Base-by-base conservation (phyloP, 2,113 vertebrate genomes). In the Vidua macroura region DNA sequence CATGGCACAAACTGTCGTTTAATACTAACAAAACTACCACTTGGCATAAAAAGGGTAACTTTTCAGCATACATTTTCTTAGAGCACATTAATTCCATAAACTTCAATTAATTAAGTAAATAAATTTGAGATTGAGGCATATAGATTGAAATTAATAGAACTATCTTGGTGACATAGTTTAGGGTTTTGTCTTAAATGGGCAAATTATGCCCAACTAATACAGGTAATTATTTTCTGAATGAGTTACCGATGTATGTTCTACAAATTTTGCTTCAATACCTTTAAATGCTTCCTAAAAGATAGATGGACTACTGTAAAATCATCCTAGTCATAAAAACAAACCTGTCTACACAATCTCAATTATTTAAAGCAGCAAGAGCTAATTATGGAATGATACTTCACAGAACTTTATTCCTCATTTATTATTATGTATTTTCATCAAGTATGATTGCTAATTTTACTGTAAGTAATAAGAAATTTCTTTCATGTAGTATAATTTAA, bases 301-400 rank as follows among this genome's bases (percentile, higher is more conserved):
- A 31, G 64, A 10, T 18, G 13, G 28, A 82, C 39, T 86, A 37
- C 49, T 75, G 52, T 33, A 96, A 83, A 93, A 94, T 94, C 63
- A 46, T 91, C 60, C 62, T 77, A 89, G 72, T 82, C 44, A 83
- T 92, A 96, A 94, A 96, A 89, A 83, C 30, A 28, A 83, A 44
- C 52, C 13, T 60, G 75, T 63, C 74, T 81, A 72, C 60, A 88
- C 63, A 60, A 84, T 74, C 67, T 77, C 75, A 85, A 93, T 70
- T 58, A 89, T 74, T 94, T 95, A 95, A 95, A 96, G 94, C 90
- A 90, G 31, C 69, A 95, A 87, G 81, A 83, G 92, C 48, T 84
- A 90, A 91, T 93, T 72, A 83, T 31, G 37, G 78, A 83, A 90
- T 64, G 6, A 44, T 35, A 37, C 51, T 96, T 94, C 73, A 76